Evolutionary conservation across 2,797 vertebrate genomes (phyloP), one percentile per base, ranked within the genome.

Genomic region (Anisognathus igniventris): DNA sequence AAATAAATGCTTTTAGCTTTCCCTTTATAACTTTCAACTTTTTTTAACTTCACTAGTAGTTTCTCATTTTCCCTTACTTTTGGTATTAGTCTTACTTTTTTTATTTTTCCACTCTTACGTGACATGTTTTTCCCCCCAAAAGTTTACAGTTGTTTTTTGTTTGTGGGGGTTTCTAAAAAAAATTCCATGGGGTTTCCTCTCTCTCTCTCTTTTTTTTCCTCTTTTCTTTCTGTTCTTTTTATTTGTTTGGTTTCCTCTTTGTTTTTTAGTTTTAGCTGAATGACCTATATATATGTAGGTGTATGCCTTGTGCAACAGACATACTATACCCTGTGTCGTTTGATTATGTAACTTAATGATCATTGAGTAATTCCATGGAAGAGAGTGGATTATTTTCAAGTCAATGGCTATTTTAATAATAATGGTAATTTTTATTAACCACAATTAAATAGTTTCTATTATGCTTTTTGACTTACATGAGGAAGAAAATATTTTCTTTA

Each of bases 161-260:
- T 31, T 14, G 3, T 4, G 1, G 0, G 2, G 10, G 6, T 71
- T 48, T 35, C 10, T 13, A 5, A 4, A 7, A n/a, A 0, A 0
- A 23, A 67, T 74, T 74, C 5, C 3, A 1, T 30, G 4, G 4
- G 19, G 21, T 51, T 12, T 68, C 30, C 16, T 57, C 3, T n/a
- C 9, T 53, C 25, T 16, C 30, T 33, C 4, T 47, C 2, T 68
- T 40, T 12, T 23, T 51, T n/a, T 5, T 19, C 7, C 51, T 3
- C 16, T 61, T 1, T 61, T 4, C 12, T 61, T 2, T 66, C 61
- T 13, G 11, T 15, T 27, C 2, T 50, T 19, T 35, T n/a, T 15
- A 13, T 64, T 64, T 53, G 2, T 9, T 76, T 80, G 40, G 16
- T 9, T 50, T 12, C 8, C 7, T 23, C 7, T 33, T 77, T 70